Percentiles rank a stretch among this genome's conserved stretches.
Conservation (phyloP, 2,797 vertebrate genomes). For the Muscicapa striata region DNA sequence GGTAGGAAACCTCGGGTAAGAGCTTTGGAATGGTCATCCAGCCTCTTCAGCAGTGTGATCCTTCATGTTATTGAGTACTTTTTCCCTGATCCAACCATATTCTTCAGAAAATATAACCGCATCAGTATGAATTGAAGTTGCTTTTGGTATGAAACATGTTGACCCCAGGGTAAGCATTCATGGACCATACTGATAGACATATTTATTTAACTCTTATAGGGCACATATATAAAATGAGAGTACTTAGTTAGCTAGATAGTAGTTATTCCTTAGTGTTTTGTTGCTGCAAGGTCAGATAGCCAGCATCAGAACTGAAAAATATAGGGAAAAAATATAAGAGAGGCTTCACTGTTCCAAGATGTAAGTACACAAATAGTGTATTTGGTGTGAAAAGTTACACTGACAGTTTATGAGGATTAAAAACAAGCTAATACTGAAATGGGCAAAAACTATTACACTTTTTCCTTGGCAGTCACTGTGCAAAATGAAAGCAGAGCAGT, state of each 20-base stretch:
- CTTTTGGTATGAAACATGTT: not conserved
- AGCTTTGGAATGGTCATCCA: not conserved
- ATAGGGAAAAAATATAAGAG: not conserved
- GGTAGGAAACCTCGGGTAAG: not conserved
- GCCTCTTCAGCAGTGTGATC: not conserved
- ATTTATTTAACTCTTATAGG: not conserved
- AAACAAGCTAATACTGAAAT: not conserved
- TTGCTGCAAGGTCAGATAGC: not conserved
- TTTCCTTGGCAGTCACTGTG: not conserved
- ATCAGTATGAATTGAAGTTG: not conserved
- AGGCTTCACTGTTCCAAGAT: not conserved
- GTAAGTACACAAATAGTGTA: not conserved
- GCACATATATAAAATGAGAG: not conserved
- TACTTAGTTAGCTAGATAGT: not conserved
- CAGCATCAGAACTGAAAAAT: not conserved
- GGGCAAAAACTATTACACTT: not conserved
- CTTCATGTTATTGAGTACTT: not conserved
- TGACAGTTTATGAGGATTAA: not conserved
- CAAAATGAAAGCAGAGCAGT: not conserved
- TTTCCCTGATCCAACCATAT: not conserved
- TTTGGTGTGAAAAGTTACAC: not conserved
- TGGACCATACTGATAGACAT: not conserved
- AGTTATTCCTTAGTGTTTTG: not conserved
- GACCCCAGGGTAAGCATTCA: not conserved
- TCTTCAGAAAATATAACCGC: not conserved